These are phyloP conservation scores for Lithophane socia DNA, from an alignment of 2,888 invertebrate genomes.

Conservation along the genomic window DNA sequence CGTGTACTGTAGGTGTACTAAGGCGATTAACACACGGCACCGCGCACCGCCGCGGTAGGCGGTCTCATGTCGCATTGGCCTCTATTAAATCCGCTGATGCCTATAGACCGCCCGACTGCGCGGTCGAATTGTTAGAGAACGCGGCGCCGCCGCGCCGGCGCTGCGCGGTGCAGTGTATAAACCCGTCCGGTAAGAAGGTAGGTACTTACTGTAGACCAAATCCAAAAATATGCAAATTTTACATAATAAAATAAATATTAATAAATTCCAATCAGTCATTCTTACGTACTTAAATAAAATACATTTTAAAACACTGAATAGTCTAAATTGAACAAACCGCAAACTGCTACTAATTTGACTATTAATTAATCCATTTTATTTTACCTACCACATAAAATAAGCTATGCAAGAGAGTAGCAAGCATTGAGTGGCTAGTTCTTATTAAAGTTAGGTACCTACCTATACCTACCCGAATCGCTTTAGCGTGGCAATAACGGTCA, in stretches of 20 bases:
- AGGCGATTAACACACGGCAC: too few species aligned
- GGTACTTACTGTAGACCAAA: constrained; percentile 45
- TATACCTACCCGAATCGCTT: too few species aligned
- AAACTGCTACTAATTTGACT: constrained; percentile 9
- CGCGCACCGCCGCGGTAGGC: too few species aligned
- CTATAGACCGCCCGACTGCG: too few species aligned
- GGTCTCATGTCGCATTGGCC: too few species aligned
- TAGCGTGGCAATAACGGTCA: too few species aligned
- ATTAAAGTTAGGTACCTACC: too few species aligned
- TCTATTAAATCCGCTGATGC: too few species aligned
- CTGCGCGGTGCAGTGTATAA: too few species aligned
- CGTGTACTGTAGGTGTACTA: background rate
- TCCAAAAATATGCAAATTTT: constrained; percentile 15
- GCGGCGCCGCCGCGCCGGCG: too few species aligned
- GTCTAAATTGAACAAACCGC: constrained; percentile 1
- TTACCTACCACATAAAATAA: constrained; percentile 19
- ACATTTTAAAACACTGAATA: constrained; percentile 19
- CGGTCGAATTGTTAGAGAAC: too few species aligned
- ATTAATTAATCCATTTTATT: constrained; percentile 11
- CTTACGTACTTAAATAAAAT: background rate
- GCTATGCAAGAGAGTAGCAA: constrained; percentile 50
- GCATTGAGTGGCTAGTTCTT: background rate
- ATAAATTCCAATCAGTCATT: constrained; percentile 36
- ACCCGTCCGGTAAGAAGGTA: background rate
- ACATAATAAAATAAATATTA: constrained; percentile 23